Conservation (phyloP, 2,113 vertebrate genomes). For the Serinus canaria region DNA sequence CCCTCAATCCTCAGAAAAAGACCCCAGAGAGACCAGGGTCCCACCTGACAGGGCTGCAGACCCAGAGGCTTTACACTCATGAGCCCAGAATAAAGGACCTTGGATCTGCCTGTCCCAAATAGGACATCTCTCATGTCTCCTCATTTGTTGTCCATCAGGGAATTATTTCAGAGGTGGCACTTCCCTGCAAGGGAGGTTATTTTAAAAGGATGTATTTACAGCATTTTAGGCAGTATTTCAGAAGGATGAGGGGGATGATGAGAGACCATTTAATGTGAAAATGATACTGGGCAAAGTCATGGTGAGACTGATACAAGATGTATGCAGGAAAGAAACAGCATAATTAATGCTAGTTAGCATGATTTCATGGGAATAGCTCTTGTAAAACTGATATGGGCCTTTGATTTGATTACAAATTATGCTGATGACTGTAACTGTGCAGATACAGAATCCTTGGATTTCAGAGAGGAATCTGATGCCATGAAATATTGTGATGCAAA, state of each 20-base stretch:
- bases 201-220: neutral
- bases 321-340: conserved; percentile 23
- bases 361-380: conserved; percentile 59
- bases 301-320: conserved; percentile 37
- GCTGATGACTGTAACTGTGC: conserved; percentile 29
- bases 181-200: neutral
- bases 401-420: conserved; percentile 62
- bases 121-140: neutral
- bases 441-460: conserved; percentile 41
- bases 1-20: neutral
- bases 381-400: conserved; percentile 3
- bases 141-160: neutral
- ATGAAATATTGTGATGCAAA: neutral
- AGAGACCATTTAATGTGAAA: conserved; percentile 22
- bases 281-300: conserved; percentile 12
- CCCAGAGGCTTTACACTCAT: neutral
- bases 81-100: neutral
- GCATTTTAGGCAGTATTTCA: neutral
- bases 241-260: neutral
- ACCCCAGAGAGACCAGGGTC: neutral
- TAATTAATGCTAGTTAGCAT: conserved; percentile 53
- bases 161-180: neutral
- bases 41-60: neutral
- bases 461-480: conserved; percentile 27
- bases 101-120: neutral